Evolutionary conservation across 2,797 vertebrate genomes (phyloP).

Genomic region (Lepilemur ruficaudatus): DNA sequence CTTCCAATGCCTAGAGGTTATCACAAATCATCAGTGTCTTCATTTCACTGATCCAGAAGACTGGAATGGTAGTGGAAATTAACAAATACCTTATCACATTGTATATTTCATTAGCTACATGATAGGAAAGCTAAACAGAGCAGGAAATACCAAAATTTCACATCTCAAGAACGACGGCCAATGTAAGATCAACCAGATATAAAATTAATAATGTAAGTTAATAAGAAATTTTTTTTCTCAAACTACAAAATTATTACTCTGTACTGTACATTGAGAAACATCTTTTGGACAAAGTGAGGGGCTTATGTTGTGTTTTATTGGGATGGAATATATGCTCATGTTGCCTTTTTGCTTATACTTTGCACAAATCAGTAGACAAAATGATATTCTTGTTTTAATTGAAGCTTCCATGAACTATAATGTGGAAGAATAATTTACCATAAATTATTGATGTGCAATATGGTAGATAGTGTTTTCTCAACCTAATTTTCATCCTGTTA

Average conservation of each 20-base stretch:
- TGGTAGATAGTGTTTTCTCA: background rate
- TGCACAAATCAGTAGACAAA: conserved; percentile 22
- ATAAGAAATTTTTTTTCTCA: conserved; percentile 14
- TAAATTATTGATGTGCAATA: conserved; percentile 16
- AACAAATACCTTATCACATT: background rate
- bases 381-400: conserved; percentile 45
- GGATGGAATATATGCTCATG: background rate
- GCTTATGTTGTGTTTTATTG: background rate
- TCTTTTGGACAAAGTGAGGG: background rate
- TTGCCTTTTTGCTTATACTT: background rate
- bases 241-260: conserved; percentile 29
- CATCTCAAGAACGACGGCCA: background rate
- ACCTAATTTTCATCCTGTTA: conserved; percentile 2
- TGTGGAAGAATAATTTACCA: conserved; percentile 23
- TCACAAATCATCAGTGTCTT: background rate
- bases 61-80: background rate
- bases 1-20: background rate
- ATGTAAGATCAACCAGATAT: conserved; percentile 10
- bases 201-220: conserved; percentile 41
- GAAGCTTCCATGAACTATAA: background rate
- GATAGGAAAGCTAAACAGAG: background rate
- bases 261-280: background rate
- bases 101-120: background rate
- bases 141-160: conserved; percentile 9
- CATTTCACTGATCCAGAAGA: background rate